Evolutionary conservation across 2,888 invertebrate species (phyloP), one percentile per base, ranked within the genome.

Genomic region (Eupithecia subumbrata): DNA sequence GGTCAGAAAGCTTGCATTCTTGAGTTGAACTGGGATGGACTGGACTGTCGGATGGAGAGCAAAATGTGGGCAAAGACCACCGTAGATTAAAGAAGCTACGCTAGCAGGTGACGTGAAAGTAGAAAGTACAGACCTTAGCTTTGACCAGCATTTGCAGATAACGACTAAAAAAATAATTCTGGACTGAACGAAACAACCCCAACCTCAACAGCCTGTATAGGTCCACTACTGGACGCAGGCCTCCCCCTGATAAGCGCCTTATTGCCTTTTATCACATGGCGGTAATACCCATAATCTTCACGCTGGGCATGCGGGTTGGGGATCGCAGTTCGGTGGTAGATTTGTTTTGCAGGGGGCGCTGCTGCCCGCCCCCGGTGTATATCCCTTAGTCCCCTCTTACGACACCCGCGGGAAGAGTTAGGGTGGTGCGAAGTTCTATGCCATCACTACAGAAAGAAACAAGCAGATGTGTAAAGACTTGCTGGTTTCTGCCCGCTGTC

Each of bases 401-500:
- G n/a, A n/a, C n/a, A n/a, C n/a, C n/a, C n/a, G n/a, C n/a, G n/a
- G n/a, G n/a, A n/a, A n/a, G n/a, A n/a, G n/a, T n/a, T n/a, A n/a
- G n/a, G n/a, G n/a, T n/a, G n/a, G n/a, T n/a, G n/a, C n/a, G n/a
- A n/a, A n/a, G n/a, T n/a, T n/a, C n/a, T n/a, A n/a, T n/a, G n/a
- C n/a, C n/a, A n/a, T n/a, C n/a, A n/a, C n/a, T n/a, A 56, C 22
- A 11, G 22, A 56, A 22, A 22, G n/a, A 56, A 56, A 25, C 12
- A 22, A 52, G 52, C 56, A 56, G 25, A 60, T 25, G 2, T 12
- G 22, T 14, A 56, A 52, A n/a, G 12, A 56, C 11, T 56, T 22
- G 9, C 40, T 40, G 9, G 30, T 34, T 64, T 34, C 34, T 34
- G 22, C 18, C 45, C 85, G 86, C 86, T 79, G 22, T 48, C 75